These are phyloP conservation scores for Drosophila rhopaloa DNA, from an alignment of 1,140 invertebrate species.

Conservation along the genomic window DNA sequence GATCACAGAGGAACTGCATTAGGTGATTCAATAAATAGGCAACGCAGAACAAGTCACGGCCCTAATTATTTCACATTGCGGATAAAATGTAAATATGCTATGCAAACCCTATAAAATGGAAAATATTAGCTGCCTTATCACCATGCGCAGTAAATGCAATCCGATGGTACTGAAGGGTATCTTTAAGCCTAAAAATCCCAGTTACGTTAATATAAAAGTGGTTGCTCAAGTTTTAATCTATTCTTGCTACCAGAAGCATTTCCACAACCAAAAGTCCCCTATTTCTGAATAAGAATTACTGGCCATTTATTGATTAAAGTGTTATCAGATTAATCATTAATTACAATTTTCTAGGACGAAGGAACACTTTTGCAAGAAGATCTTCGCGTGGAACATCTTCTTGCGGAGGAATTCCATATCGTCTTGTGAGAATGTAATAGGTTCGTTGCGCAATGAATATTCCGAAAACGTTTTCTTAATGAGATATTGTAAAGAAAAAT, in stretches of 20 bases:
- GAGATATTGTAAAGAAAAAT: too few relatives aligned
- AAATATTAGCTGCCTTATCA: not conserved
- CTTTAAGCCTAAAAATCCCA: too few relatives aligned
- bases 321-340: too few relatives aligned
- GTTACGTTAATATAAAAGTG: too few relatives aligned
- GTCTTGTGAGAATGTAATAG: not conserved
- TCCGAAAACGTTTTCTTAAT: too few relatives aligned
- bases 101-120: not conserved
- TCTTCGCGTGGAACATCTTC: not conserved
- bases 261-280: not conserved
- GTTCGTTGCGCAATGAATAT: too few relatives aligned
- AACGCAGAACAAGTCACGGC: slow-evolving; percentile 20
- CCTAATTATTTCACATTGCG: not conserved
- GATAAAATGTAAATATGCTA: slow-evolving; percentile 4
- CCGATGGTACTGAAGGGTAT: too few relatives aligned
- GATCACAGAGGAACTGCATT: slow-evolving; percentile 80
- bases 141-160: too few relatives aligned
- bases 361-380: not conserved
- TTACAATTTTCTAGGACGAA: not conserved
- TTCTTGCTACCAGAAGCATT: not conserved
- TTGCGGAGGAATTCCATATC: not conserved
- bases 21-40: slow-evolving; percentile 10
- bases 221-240: not conserved
- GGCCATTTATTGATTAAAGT: too few relatives aligned
- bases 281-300: too few relatives aligned